A percentile compares a stretch with the other conserved stretches of the same genome.
Evolutionary conservation across 2,113 vertebrate genomes (phyloP).

Genomic region (Strigops habroptila): DNA sequence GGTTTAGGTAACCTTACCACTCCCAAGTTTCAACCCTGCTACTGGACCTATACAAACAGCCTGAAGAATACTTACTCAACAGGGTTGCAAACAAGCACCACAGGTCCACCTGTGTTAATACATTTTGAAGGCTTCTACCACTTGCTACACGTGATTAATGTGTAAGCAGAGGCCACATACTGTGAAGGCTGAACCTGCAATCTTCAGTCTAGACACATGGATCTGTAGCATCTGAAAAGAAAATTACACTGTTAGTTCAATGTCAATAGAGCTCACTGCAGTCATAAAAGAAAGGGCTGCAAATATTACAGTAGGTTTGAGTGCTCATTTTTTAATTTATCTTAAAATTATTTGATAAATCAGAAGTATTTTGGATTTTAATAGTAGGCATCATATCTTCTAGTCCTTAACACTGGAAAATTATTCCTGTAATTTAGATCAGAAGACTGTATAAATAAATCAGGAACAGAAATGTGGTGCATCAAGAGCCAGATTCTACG

Average conservation of each 20-base stretch:
- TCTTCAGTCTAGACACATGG: neutral
- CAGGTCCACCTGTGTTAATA: neutral
- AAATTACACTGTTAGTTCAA: neutral
- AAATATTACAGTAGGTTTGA: neutral
- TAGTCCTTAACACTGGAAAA: neutral
- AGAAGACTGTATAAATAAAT: neutral
- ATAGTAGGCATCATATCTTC: neutral
- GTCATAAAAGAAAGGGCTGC: neutral
- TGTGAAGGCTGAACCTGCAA: neutral
- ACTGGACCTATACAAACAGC: conserved; percentile 23
- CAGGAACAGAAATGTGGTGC: neutral
- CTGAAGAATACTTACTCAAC: neutral
- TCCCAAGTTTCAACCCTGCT: conserved; percentile 11
- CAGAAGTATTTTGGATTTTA: neutral
- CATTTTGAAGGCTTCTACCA: neutral
- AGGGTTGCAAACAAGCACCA: neutral
- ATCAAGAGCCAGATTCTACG: neutral
- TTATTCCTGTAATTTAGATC: neutral
- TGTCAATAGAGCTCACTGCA: neutral
- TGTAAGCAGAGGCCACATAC: neutral
- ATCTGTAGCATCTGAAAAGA: neutral
- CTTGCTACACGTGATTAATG: neutral
- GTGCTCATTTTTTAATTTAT: neutral
- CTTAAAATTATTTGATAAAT: neutral
- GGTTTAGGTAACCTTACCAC: conserved; percentile 28